Evolutionary conservation across 2,797 vertebrate genomes (phyloP).

Genomic region (Semotilus atromaculatus): DNA sequence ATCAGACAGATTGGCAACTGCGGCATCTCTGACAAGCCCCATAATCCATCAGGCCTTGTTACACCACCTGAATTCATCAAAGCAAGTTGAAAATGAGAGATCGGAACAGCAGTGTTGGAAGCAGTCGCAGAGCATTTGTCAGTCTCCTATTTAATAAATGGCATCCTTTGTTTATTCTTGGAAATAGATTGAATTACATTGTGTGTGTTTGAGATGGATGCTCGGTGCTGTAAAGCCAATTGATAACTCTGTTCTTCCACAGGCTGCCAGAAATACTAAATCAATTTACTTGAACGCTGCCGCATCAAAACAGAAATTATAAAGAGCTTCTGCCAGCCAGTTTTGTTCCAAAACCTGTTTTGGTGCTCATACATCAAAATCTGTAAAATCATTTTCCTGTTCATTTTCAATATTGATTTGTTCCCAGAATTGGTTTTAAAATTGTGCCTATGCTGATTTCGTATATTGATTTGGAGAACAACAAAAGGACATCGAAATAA

Average conservation of each 20-base stretch:
- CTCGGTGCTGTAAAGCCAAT: slow-evolving; percentile 40
- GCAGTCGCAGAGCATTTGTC: slow-evolving; percentile 38
- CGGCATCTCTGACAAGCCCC: slow-evolving; percentile 33
- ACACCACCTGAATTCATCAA: slow-evolving; percentile 46
- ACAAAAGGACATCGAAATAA: background rate
- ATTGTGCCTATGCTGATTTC: slow-evolving; percentile 33
- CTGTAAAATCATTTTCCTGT: slow-evolving; percentile 34
- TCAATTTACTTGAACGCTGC: slow-evolving; percentile 37
- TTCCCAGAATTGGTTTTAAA: slow-evolving; percentile 29
- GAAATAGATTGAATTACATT: slow-evolving; percentile 43
- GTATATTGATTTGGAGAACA: slow-evolving; percentile 40
- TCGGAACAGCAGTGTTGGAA: slow-evolving; percentile 28
- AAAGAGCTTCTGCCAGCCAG: slow-evolving; percentile 19
- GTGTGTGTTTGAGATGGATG: slow-evolving; percentile 38
- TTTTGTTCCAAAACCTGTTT: slow-evolving; percentile 7
- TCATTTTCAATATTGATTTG: slow-evolving; percentile 41
- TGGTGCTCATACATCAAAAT: slow-evolving; percentile 37
- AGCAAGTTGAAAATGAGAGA: slow-evolving; percentile 36
- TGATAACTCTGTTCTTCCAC: slow-evolving; percentile 44
- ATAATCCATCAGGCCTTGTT: slow-evolving; percentile 47
- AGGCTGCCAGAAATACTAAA: slow-evolving; percentile 46
- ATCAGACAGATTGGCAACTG: slow-evolving; percentile 44
- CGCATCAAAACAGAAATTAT: slow-evolving; percentile 51
- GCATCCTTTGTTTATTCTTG: slow-evolving; percentile 49
- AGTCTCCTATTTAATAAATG: slow-evolving; percentile 31